Conservation (phyloP, 1,140 invertebrate genomes). For the Pogonomyrmex californicus region DNA sequence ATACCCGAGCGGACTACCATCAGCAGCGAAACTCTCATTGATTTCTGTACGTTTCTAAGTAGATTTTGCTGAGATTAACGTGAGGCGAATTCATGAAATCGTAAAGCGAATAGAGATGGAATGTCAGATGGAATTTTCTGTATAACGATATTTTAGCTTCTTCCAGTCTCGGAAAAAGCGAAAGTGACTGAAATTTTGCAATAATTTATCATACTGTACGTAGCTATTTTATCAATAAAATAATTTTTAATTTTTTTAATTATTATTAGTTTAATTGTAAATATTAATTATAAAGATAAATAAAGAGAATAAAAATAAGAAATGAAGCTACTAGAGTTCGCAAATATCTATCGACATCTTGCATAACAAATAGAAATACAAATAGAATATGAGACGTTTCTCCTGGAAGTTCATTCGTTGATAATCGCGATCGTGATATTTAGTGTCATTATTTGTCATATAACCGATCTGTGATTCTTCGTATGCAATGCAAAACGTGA, state of each 20-base stretch:
- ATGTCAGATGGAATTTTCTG: not conserved
- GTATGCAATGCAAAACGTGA: conserved; percentile 28
- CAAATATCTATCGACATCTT: not conserved
- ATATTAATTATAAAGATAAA: not conserved
- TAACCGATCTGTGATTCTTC: conserved; percentile 9
- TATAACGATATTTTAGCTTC: not conserved
- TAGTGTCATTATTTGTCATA: not conserved
- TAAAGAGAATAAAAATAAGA: not conserved
- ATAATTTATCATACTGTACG: not conserved
- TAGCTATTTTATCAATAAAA: not conserved
- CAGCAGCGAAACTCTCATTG: not conserved
- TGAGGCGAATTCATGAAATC: conserved; percentile 11
- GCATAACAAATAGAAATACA: not conserved
- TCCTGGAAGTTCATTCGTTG: not conserved
- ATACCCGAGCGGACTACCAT: not conserved
- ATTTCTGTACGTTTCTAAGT: conserved; percentile 20
- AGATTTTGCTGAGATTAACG: conserved; percentile 32
- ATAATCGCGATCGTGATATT: conserved; percentile 37
- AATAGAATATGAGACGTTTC: not conserved
- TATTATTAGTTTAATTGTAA: not conserved
- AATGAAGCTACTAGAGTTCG: not conserved
- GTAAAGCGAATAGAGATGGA: conserved; percentile 19
- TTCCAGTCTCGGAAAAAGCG: not conserved
- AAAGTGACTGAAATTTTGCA: not conserved
- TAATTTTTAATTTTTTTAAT: not conserved